These are phyloP conservation scores for Oryzias melastigma DNA, from an alignment of 2,113 vertebrate species.

Conservation along the genomic window DNA sequence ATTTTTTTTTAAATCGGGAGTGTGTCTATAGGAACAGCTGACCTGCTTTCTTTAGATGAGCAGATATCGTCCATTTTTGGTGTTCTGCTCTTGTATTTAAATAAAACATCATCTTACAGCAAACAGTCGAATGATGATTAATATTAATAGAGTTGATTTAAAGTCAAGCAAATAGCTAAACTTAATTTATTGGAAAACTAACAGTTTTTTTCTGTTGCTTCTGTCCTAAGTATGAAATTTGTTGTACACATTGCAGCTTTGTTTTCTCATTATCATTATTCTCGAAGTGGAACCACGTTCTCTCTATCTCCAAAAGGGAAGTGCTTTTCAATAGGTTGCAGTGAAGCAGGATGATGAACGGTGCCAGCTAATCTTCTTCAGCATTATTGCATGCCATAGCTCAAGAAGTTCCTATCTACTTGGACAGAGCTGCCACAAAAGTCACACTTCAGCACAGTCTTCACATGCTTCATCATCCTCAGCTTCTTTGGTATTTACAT, in stretches of 20 bases:
- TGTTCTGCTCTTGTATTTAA: too few species aligned
- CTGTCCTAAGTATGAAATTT: slow-evolving; percentile 31
- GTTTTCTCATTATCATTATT: slow-evolving; percentile 52
- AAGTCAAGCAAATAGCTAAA: too few species aligned
- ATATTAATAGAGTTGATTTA: too few species aligned
- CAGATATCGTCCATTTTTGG: too few species aligned
- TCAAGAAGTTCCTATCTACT: slow-evolving; percentile 26
- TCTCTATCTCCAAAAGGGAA: slow-evolving; percentile 11
- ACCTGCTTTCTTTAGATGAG: too few species aligned
- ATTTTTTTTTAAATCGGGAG: too few species aligned
- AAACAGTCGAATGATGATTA: too few species aligned
- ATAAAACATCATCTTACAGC: too few species aligned
- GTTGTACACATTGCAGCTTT: slow-evolving; percentile 44
- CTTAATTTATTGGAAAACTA: too few species aligned
- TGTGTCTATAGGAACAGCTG: too few species aligned
- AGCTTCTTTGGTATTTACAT: neutral
- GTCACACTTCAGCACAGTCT: neutral
- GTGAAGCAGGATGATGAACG: slow-evolving; percentile 53
- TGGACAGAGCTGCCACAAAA: slow-evolving; percentile 22
- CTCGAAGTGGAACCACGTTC: slow-evolving; percentile 38
- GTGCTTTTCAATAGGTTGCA: slow-evolving; percentile 6
- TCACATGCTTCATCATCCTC: neutral
- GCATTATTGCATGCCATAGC: slow-evolving; percentile 17
- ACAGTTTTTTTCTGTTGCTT: slow-evolving; percentile 7
- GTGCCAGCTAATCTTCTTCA: slow-evolving; percentile 32